Percentiles rank a stretch among this genome's conserved stretches.
These are phyloP conservation scores for Pseudomyrmex flavicornis DNA, from an alignment of 1,140 invertebrate species.

Conservation along the genomic window DNA sequence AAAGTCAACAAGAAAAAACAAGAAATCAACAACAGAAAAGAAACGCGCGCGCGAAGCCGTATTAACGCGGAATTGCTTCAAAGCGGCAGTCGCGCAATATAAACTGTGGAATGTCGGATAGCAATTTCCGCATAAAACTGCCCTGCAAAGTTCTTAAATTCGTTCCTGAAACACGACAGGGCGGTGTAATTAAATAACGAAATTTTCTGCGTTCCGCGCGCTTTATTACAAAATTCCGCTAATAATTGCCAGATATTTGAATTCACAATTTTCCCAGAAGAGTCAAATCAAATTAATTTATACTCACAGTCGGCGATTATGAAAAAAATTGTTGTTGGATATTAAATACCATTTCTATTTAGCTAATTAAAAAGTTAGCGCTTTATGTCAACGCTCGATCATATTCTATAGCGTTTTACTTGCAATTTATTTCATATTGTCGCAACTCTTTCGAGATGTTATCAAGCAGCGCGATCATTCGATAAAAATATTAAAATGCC, in stretches of 20 bases:
- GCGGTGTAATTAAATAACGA: slow-evolving; percentile 69
- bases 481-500: slow-evolving; percentile 20
- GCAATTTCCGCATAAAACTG: slow-evolving; percentile 65
- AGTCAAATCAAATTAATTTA: slow-evolving; percentile 61
- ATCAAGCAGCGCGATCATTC: neutral
- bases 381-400: slow-evolving; percentile 22
- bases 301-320: slow-evolving; percentile 22
- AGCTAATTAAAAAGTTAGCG: slow-evolving; percentile 50
- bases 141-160: slow-evolving; percentile 63
- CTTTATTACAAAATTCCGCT: slow-evolving; percentile 71
- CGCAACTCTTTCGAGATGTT: neutral
- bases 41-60: slow-evolving; percentile 12
- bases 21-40: neutral
- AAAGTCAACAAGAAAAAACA: too few relatives aligned
- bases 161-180: slow-evolving; percentile 45
- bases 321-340: slow-evolving; percentile 53
- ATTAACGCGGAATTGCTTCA: slow-evolving; percentile 56
- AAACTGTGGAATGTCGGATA: slow-evolving; percentile 61
- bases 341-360: slow-evolving; percentile 56
- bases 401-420: slow-evolving; percentile 7
- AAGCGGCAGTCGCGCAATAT: slow-evolving; percentile 57
- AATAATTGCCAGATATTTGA: slow-evolving; percentile 65
- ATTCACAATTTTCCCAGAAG: slow-evolving; percentile 45
- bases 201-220: slow-evolving; percentile 66
- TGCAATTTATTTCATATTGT: slow-evolving; percentile 29